phyloP scores from a whole-genome alignment of 2,797 vertebrate species.

The Crocodylus rhombifer region DNA sequence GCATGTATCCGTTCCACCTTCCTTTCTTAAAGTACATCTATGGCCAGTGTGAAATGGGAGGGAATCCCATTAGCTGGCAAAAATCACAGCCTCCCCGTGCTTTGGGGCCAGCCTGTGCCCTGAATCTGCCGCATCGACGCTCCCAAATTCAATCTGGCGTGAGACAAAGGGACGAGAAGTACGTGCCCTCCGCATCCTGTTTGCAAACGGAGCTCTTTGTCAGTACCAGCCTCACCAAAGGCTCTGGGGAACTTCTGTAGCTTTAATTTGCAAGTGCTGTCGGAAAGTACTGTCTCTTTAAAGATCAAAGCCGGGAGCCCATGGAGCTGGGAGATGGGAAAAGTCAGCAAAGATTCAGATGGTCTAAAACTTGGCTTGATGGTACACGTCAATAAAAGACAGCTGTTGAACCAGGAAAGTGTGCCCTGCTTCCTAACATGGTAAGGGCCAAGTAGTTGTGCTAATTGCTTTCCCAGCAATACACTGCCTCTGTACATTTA shows the following conservation, averaged over 20 bases:
- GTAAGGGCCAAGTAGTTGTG: constrained; percentile 25
- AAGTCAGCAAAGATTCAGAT: not conserved
- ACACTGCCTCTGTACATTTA: constrained; percentile 39
- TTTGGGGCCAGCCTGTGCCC: not conserved
- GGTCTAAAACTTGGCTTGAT: not conserved
- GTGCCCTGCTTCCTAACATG: not conserved
- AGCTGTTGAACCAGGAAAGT: not conserved
- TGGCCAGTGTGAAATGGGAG: accelerated
- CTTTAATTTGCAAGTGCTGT: not conserved
- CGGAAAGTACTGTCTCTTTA: not conserved
- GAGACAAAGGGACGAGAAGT: not conserved
- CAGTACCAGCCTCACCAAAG: not conserved
- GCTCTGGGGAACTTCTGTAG: not conserved
- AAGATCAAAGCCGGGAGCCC: constrained; percentile 11
- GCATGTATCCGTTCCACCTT: not conserved
- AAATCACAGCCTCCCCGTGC: not conserved
- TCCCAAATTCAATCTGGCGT: not conserved
- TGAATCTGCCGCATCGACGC: not conserved
- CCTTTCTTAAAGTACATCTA: accelerated
- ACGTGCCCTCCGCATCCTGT: not conserved
- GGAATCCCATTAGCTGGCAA: not conserved
- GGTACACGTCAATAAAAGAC: accelerated
- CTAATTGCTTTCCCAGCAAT: constrained; percentile 71
- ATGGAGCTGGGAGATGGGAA: constrained; percentile 1
- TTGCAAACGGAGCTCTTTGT: not conserved